Evolutionary conservation across 2,888 invertebrate genomes (phyloP).

Genomic region (Pristionchus mayeri): DNA sequence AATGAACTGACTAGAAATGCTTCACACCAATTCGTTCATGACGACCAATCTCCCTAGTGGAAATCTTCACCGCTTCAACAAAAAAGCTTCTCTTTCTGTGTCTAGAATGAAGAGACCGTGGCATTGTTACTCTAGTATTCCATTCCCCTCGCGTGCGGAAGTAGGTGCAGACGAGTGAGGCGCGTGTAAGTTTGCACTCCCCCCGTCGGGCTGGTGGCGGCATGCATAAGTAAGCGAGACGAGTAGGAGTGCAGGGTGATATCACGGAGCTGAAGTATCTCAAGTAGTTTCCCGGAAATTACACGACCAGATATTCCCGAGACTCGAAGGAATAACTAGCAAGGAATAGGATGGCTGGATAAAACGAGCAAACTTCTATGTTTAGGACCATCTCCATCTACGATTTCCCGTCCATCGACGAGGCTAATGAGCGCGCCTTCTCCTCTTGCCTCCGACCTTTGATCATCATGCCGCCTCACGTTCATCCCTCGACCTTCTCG

Average conservation of each 20-base stretch:
- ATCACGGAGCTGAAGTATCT: conserved; percentile 19
- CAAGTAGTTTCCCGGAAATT: conserved; percentile 22
- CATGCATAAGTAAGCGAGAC: not conserved
- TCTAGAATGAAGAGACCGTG: too few species aligned
- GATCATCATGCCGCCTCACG: not conserved
- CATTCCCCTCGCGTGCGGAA: not conserved
- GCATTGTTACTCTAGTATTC: too few species aligned
- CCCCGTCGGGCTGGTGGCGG: not conserved
- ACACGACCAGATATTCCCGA: too few species aligned
- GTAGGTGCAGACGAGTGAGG: too few species aligned
- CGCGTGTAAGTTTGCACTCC: not conserved
- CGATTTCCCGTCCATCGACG: conserved; percentile 42
- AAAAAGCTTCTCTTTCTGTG: too few species aligned
- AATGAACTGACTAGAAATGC: too few species aligned
- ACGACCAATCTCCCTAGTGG: too few species aligned
- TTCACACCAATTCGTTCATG: too few species aligned
- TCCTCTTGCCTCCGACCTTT: not conserved
- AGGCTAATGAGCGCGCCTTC: conserved; percentile 28
- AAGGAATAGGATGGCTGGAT: not conserved
- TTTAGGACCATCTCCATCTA: conserved; percentile 50
- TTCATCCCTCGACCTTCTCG: not conserved
- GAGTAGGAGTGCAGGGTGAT: not conserved
- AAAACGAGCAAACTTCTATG: not conserved
- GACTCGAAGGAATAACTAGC: too few species aligned
- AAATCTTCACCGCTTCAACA: too few species aligned